Evolutionary conservation across 2,888 invertebrate species (phyloP).

Genomic region (Leistus spinibarbis): DNA sequence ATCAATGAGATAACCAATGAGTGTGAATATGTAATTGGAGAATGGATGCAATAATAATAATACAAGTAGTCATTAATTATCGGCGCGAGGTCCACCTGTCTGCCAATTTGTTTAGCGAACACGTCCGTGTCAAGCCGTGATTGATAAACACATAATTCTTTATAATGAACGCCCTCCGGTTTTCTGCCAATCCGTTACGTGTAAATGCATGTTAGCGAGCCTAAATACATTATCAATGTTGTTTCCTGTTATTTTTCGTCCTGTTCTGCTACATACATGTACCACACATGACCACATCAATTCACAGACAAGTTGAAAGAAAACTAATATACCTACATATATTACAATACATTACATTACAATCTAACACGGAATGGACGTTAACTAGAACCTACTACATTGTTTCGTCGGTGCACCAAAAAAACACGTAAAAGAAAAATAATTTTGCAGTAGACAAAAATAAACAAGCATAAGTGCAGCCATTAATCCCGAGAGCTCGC

Average conservation of each 20-base stretch:
- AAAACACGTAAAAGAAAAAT: too few relatives aligned
- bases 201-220: slow-evolving; percentile 32
- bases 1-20: neutral
- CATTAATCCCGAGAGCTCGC: too few relatives aligned
- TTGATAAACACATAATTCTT: slow-evolving; percentile 38
- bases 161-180: slow-evolving; percentile 30
- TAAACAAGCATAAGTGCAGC: too few relatives aligned
- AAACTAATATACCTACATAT: neutral
- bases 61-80: slow-evolving; percentile 30
- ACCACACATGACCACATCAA: too few relatives aligned
- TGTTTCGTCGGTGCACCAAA: too few relatives aligned
- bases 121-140: slow-evolving; percentile 24
- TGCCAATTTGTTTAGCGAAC: slow-evolving; percentile 31
- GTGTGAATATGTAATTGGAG: neutral
- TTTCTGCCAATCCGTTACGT: neutral
- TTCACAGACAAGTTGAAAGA: neutral
- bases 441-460: too few relatives aligned
- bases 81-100: slow-evolving; percentile 9
- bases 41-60: neutral
- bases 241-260: neutral
- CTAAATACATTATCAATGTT: slow-evolving; percentile 23
- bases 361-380: too few relatives aligned
- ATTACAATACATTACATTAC: too few relatives aligned
- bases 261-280: neutral
- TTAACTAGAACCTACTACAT: too few relatives aligned